Conservation (phyloP, 2,113 vertebrate species). For the Corynorhinus townsendii region DNA sequence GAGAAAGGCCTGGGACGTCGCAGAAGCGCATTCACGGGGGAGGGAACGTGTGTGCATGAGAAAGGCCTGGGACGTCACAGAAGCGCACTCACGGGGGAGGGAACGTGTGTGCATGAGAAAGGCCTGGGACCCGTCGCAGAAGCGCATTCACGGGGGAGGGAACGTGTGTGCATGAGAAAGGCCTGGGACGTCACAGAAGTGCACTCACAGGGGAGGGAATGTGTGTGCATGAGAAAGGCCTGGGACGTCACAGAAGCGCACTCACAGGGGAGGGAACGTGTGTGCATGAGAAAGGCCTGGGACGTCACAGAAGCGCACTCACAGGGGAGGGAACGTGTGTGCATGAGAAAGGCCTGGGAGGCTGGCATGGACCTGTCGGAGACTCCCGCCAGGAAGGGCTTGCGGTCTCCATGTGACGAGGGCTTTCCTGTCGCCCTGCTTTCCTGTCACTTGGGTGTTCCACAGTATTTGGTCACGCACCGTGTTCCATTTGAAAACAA, state of each 20-base stretch:
- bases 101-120: too few relatives aligned
- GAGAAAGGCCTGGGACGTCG: accelerated
- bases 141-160: too few relatives aligned
- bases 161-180: too few relatives aligned
- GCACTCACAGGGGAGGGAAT: too few relatives aligned
- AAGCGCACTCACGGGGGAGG: too few relatives aligned
- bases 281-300: not conserved
- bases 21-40: accelerated
- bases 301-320: accelerated
- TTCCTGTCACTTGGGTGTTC: not conserved
- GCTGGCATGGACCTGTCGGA: not conserved
- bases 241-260: too few relatives aligned
- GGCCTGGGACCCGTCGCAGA: too few relatives aligned
- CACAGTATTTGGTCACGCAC: not conserved
- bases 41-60: accelerated
- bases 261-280: too few relatives aligned
- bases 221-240: not conserved
- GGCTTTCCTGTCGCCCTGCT: not conserved
- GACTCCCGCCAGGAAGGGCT: not conserved
- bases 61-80: not conserved
- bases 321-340: too few relatives aligned
- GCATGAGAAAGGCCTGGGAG: not conserved
- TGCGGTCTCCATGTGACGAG: not conserved
- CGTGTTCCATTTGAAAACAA: not conserved
- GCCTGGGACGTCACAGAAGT: too few relatives aligned